A percentile compares a stretch with the other conserved stretches of the same genome.
Conservation (phyloP, 2,113 vertebrate genomes). For the Corythaeola cristata region DNA sequence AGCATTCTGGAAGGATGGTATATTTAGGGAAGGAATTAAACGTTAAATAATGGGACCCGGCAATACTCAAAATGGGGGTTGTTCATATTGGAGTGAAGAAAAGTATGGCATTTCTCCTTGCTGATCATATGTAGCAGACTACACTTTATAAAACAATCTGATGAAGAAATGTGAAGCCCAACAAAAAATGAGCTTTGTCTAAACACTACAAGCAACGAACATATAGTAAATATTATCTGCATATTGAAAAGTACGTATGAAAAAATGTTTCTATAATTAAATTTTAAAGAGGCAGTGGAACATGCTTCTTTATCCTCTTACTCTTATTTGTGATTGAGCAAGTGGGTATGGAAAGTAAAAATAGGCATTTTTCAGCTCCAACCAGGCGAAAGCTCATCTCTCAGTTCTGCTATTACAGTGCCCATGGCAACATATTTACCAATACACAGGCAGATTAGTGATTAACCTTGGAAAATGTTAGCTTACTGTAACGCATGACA, state of each 20-base stretch:
- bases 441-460: not conserved
- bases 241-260: not conserved
- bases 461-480: not conserved
- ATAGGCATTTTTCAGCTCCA: constrained; percentile 41
- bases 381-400: constrained; percentile 9
- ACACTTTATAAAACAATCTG: not conserved
- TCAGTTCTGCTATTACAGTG: constrained; percentile 18
- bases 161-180: not conserved
- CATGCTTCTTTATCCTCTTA: constrained; percentile 2
- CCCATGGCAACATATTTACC: constrained; percentile 56
- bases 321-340: constrained; percentile 18
- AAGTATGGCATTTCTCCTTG: not conserved
- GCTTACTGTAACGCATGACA: not conserved
- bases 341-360: constrained; percentile 18
- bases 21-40: not conserved
- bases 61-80: not conserved
- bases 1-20: not conserved
- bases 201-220: not conserved
- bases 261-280: not conserved
- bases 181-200: not conserved
- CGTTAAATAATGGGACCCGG: not conserved
- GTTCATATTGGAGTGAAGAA: not conserved
- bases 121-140: not conserved
- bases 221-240: constrained; percentile 8
- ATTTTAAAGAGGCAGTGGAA: not conserved